phyloP scores from a whole-genome alignment of 2,113 vertebrate species.

The Gnathonemus longibarbis region DNA sequence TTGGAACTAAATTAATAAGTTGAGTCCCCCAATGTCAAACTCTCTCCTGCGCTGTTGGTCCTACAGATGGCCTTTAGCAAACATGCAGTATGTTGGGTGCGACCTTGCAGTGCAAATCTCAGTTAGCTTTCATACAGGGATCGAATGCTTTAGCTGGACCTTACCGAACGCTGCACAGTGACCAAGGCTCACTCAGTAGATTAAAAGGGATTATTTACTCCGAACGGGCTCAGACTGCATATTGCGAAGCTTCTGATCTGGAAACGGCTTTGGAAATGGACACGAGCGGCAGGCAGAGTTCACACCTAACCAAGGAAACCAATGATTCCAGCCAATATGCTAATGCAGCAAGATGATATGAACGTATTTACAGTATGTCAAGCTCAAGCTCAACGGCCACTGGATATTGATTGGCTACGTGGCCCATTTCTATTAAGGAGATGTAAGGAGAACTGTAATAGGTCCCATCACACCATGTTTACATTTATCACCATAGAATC shows the following conservation, averaged over 20 bases:
- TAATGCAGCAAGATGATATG: neutral
- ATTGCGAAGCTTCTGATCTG: neutral
- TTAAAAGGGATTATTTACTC: constrained; percentile 12
- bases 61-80: neutral
- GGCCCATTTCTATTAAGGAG: neutral
- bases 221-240: neutral
- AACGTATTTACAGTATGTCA: neutral
- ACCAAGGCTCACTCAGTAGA: neutral
- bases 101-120: neutral
- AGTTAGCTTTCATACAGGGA: neutral
- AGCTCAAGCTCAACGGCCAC: neutral
- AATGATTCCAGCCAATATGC: neutral
- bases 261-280: constrained; percentile 2
- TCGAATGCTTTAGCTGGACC: neutral
- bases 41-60: neutral
- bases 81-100: neutral
- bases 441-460: neutral
- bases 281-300: neutral
- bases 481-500: neutral
- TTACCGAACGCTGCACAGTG: neutral
- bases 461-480: neutral
- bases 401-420: neutral
- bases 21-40: neutral
- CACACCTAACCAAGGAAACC: neutral
- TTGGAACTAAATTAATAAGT: neutral